Evolutionary conservation across 2,113 vertebrate species (phyloP), one percentile per base, ranked within the genome.

Genomic region (Thunnus maccoyii): DNA sequence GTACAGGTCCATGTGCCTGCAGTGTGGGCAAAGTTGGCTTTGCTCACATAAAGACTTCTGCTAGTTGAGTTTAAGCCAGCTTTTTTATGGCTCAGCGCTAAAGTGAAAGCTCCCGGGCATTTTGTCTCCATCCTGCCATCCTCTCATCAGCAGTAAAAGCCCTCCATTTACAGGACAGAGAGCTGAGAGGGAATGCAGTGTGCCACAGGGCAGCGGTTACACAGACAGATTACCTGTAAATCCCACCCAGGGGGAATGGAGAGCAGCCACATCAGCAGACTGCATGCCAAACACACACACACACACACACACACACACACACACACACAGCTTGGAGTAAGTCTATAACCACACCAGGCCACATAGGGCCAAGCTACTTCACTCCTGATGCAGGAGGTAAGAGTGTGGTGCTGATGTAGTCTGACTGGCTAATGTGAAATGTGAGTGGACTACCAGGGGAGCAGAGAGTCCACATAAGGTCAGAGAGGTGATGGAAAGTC

Each of bases 171-270:
- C 77, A 82, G 83, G 70, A 80, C 76, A 80, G 30, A 32, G 63
- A 76, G 74, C 77, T 77, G 67, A 85, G 82, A 75, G 82, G 76
- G 79, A 66, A 60, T 63, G 65, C 64, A 80, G 22, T 20, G 64
- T 76, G 83, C 80, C 80, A 77, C 67, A 56, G 75, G 85, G 82
- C 68, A 82, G 60, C 60, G 50, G 87, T 76, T 82, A 85, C 76
- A 87, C 85, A 82, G 82, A 87, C 78, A 83, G 85, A 91, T 89
- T 91, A 86, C 87, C 85, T 82, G 80, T 55, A 86, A 86, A 89
- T 86, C 80, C 82, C 48, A 80, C 87, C 83, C 78, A 14, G 71
- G 67, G 81, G 87, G 30, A n/a, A 57, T 64, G 18, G 58, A 73
- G 71, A 48, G 80, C 61, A 87, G 71, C 82, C 57, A 78, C 86